Evolutionary conservation across 2,888 invertebrate species (phyloP), one percentile per base, ranked within the genome.

Genomic region (Erebia aethiops): DNA sequence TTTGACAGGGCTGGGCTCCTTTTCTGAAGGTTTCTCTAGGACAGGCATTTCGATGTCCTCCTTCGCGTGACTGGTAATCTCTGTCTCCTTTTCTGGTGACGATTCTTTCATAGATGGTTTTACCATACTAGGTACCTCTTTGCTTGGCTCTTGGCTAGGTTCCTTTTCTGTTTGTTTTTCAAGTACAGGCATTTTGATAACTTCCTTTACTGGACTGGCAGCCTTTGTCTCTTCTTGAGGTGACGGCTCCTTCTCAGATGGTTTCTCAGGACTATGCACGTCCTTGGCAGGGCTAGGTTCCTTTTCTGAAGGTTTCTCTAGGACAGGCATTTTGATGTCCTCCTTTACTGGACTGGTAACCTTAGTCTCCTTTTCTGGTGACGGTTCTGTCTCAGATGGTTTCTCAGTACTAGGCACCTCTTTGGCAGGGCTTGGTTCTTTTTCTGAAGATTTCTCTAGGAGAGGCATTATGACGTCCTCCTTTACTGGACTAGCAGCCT

Each of bases 1-100:
- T 1, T 8, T 3, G 7, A 58, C 54, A 5, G 69, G 72, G 16
- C 68, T 77, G 0, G 71, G 62, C 35, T 43, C 69, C 41, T 77
- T 76, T 1, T 66, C 75, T 49, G 11, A 46, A 3, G 2, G 46
- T 46, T 41, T 60, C 4, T 41, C 60, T 2, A 14, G 0, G 2
- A 21, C 46, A 46, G 11, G 46, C 46, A 11, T 46, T 46, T 11
- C 11, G 46, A 11, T 11, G 46, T 46, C 46, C 10, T 69, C 58
- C 60, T 70, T 43, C 1, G 35, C 35, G 5, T 62, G 52, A 60
- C 46, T 74, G 26, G 26, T 4, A 26, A 3, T 4, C 26, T 26
- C 4, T 26, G 26, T 26, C 26, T 26, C 26, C 3, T 26, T 26
- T 26, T 2, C 26, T 26, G 26, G 26, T 26, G 26, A 26, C 7